Evolutionary conservation across 2,797 vertebrate species (phyloP).

Genomic region (Sarcoramphus papa): DNA sequence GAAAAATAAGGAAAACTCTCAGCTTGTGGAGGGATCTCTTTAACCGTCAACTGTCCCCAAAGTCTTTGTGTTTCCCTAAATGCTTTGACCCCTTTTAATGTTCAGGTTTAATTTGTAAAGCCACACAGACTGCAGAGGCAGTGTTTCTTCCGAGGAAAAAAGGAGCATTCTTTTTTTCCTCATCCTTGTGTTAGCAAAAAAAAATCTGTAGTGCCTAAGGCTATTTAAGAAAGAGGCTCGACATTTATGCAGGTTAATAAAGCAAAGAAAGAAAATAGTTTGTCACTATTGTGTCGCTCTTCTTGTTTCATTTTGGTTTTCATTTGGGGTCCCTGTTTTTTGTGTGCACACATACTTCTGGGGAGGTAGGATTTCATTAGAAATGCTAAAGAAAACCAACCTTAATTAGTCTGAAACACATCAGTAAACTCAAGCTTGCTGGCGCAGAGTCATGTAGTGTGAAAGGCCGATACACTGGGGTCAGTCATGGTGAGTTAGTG

Average conservation of each 20-base stretch:
- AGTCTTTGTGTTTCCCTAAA: neutral
- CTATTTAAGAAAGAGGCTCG: neutral
- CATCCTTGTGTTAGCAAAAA: neutral
- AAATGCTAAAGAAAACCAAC: constrained; percentile 63
- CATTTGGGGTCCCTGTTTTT: neutral
- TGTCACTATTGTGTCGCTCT: neutral
- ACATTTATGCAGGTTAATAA: constrained; percentile 28
- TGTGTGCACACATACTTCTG: constrained; percentile 3
- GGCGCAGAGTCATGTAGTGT: constrained; percentile 63
- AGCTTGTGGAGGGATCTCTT: neutral
- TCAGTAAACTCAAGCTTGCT: constrained; percentile 73
- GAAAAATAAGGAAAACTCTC: neutral
- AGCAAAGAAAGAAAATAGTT: constrained; percentile 46
- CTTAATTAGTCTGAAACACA: constrained; percentile 79
- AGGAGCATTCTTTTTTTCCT: neutral
- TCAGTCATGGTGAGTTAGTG: constrained; percentile 74
- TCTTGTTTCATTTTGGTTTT: neutral
- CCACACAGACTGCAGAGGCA: neutral
- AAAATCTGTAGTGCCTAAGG: neutral
- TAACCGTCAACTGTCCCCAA: neutral
- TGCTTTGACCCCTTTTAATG: neutral
- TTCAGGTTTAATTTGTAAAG: neutral
- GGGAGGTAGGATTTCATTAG: constrained; percentile 65
- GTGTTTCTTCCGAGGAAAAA: neutral
- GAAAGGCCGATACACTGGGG: constrained; percentile 69